phyloP scores from a whole-genome alignment of 2,797 vertebrate genomes.

The Enteromius afrohamiltoni region DNA sequence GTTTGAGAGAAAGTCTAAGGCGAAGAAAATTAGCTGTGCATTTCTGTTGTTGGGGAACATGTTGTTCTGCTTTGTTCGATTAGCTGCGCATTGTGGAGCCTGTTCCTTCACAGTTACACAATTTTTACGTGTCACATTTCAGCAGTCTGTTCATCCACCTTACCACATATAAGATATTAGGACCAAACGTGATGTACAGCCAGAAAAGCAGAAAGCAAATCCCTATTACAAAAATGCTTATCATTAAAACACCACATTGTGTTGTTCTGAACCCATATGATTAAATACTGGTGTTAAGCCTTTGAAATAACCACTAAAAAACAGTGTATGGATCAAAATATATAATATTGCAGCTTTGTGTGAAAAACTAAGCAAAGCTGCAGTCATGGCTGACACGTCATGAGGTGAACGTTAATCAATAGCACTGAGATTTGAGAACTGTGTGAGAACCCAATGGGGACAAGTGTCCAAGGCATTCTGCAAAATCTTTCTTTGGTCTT shows the following conservation, averaged over 20 bases:
- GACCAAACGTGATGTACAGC: neutral
- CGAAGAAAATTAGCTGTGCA: conserved; percentile 34
- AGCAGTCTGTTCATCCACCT: conserved; percentile 10
- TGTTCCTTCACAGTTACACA: neutral
- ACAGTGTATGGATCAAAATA: too few relatives aligned
- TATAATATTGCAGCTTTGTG: neutral
- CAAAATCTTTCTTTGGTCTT: neutral
- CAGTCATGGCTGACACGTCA: neutral
- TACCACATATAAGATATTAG: neutral
- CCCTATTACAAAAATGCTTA: too few relatives aligned
- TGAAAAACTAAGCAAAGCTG: neutral
- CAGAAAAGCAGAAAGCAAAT: neutral
- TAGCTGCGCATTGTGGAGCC: conserved; percentile 31
- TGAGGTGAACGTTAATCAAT: neutral
- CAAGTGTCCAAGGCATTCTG: conserved; percentile 6
- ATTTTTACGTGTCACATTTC: conserved; percentile 50
- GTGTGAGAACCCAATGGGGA: neutral
- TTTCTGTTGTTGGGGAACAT: conserved; percentile 8
- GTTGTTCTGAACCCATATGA: neutral
- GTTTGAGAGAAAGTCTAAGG: conserved; percentile 47
- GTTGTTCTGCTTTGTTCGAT: conserved; percentile 70
- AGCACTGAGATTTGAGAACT: conserved; percentile 2
- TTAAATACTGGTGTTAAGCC: neutral
- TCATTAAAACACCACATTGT: neutral
- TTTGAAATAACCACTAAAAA: neutral